These are phyloP conservation scores for Tretioscincus oriximinensis DNA, from an alignment of 2,113 vertebrate genomes.

Conservation along the genomic window DNA sequence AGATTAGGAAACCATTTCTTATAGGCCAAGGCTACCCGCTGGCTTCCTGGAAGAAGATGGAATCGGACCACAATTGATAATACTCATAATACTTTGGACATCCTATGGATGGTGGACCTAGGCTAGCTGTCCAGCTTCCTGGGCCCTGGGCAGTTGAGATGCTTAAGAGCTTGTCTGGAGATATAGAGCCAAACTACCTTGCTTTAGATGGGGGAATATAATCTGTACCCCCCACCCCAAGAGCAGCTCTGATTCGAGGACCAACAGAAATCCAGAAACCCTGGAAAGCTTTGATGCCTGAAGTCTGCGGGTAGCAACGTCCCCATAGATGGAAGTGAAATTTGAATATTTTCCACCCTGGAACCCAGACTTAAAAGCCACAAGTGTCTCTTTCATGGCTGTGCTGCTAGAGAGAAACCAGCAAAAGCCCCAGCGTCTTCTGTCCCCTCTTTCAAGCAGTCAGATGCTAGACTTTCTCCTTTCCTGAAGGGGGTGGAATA, in stretches of 20 bases:
- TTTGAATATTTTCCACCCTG: slow-evolving; percentile 45
- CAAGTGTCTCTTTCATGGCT: slow-evolving; percentile 53
- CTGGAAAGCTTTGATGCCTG: slow-evolving; percentile 52
- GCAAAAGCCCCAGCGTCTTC: slow-evolving; percentile 50
- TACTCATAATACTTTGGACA: no score
- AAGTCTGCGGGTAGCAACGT: slow-evolving; percentile 40
- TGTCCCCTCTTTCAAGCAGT: slow-evolving; percentile 63
- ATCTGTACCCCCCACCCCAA: not conserved
- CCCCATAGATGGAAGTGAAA: slow-evolving; percentile 48
- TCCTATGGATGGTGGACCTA: no score
- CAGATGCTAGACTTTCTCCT: slow-evolving; percentile 38
- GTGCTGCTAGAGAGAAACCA: slow-evolving; percentile 29
- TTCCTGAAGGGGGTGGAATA: not conserved
- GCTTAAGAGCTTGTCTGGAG: not conserved
- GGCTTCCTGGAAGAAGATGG: no score
- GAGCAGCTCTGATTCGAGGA: slow-evolving; percentile 27
- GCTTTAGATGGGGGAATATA: not conserved
- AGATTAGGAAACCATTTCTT: no score
- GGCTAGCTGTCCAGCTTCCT: not conserved
- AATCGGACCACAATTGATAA: no score
- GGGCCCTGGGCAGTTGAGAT: not conserved
- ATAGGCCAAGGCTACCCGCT: no score
- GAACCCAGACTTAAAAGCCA: slow-evolving; percentile 64
- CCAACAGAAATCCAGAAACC: slow-evolving; percentile 45
- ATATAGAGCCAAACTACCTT: not conserved